Conservation (phyloP, 2,113 vertebrate genomes). For the Lycocorax pyrrhopterus region DNA sequence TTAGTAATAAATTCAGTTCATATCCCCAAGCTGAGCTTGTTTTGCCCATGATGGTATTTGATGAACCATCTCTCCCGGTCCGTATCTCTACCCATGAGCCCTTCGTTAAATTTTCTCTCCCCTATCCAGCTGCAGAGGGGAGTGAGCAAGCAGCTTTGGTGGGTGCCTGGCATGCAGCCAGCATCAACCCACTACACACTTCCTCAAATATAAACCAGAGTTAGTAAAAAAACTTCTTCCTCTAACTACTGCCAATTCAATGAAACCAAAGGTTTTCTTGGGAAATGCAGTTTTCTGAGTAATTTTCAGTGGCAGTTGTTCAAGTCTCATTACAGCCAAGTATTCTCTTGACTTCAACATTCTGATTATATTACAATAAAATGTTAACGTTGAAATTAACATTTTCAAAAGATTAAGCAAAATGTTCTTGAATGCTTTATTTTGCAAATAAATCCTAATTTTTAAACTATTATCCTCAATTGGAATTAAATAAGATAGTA, state of each 20-base stretch:
- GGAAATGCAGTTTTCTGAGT: background rate
- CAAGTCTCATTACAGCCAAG: background rate
- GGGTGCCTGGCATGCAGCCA: background rate
- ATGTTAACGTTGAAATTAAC: background rate
- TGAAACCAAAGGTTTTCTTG: background rate
- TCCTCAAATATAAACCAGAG: background rate
- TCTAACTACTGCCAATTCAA: background rate
- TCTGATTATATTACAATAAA: background rate
- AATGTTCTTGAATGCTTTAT: background rate
- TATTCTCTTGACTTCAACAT: background rate
- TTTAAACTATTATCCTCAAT: background rate
- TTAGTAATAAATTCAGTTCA: background rate
- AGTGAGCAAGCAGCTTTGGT: background rate
- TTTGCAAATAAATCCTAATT: background rate
- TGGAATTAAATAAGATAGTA: background rate
- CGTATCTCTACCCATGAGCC: background rate
- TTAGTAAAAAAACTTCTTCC: background rate
- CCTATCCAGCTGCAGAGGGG: background rate
- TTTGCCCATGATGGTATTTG: background rate
- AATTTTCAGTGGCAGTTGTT: background rate
- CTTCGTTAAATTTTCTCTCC: background rate
- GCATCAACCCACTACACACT: background rate
- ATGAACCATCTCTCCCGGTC: fast-evolving
- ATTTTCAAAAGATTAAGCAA: background rate
- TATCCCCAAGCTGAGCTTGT: background rate